phyloP scores from a whole-genome alignment of 2,113 vertebrate species.

The Xiphophorus hellerii region DNA sequence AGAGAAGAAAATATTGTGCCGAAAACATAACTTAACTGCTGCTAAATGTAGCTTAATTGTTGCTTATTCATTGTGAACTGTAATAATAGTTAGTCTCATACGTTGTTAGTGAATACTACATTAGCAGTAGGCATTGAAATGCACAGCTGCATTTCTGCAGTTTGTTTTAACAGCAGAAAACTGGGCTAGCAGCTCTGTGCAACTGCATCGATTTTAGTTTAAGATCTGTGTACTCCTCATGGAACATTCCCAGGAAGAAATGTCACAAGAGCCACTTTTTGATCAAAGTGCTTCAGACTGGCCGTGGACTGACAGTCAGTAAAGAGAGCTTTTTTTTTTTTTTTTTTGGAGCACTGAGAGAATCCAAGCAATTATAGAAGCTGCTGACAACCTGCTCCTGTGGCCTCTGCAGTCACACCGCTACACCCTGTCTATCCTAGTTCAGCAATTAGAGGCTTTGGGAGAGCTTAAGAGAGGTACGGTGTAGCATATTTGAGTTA shows the following conservation, averaged over 20 bases:
- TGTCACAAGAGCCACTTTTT: conserved; percentile 14
- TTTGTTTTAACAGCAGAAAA: background rate
- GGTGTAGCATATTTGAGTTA: conserved; percentile 22
- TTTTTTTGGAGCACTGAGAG: conserved; percentile 24
- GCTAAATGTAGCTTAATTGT: no score
- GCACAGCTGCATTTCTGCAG: background rate
- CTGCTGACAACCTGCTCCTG: conserved; percentile 60
- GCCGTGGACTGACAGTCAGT: conserved; percentile 34
- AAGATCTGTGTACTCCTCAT: background rate
- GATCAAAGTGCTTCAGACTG: conserved; percentile 9
- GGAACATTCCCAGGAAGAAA: conserved; percentile 11
- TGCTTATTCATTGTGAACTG: no score
- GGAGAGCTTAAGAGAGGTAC: conserved; percentile 15
- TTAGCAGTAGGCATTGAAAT: background rate
- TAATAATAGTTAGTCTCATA: no score
- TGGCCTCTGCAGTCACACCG: conserved; percentile 12
- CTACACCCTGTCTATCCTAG: conserved; percentile 42
- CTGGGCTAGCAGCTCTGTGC: background rate
- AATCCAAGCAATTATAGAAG: conserved; percentile 56
- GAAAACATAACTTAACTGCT: no score
- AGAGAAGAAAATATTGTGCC: no score
- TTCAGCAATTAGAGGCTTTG: conserved; percentile 42
- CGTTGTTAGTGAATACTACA: no score
- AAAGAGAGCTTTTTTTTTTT: conserved; percentile 29
- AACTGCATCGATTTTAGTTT: background rate